These are phyloP conservation scores for Proterorhinus semilunaris DNA, from an alignment of 2,113 vertebrate species.

Conservation along the genomic window DNA sequence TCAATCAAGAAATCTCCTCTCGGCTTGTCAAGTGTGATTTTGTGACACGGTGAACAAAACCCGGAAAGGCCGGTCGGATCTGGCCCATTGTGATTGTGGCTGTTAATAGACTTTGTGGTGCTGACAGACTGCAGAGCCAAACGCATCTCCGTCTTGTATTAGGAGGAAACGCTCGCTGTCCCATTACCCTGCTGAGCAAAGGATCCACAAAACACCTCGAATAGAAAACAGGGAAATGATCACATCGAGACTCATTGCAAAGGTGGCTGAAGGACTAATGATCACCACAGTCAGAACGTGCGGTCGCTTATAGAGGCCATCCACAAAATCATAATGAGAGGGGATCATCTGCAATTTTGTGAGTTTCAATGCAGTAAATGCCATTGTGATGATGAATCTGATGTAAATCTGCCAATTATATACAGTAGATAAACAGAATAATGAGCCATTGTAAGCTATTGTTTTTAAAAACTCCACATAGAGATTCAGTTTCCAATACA, in stretches of 20 bases:
- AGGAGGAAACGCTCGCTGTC: constrained; percentile 25
- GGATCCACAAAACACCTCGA: constrained; percentile 67
- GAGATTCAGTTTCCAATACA: neutral
- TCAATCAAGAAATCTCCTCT: constrained; percentile 73
- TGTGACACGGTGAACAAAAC: constrained; percentile 64
- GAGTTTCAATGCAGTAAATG: constrained; percentile 40
- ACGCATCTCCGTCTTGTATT: constrained; percentile 66
- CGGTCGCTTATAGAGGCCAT: constrained; percentile 13
- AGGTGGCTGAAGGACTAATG: constrained; percentile 59
- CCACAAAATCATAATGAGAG: constrained; percentile 33
- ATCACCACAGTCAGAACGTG: constrained; percentile 64
- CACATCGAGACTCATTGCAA: constrained; percentile 74
- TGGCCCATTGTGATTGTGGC: constrained; percentile 43
- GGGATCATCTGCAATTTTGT: constrained; percentile 60
- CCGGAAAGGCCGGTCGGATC: constrained; percentile 51
- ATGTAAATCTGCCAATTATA: constrained; percentile 47
- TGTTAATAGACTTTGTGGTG: constrained; percentile 61
- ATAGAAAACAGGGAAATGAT: constrained; percentile 71
- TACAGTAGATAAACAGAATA: constrained; percentile 27
- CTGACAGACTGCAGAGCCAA: constrained; percentile 64
- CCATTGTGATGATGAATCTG: constrained; percentile 41
- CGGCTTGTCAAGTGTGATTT: constrained; percentile 75
- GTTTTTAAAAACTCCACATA: neutral
- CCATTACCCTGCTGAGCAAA: constrained; percentile 57
- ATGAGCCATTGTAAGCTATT: constrained; percentile 11